Percentiles rank a stretch among this genome's conserved stretches.
These are phyloP conservation scores for Deilephila elpenor DNA, from an alignment of 2,888 invertebrate species.

Conservation along the genomic window DNA sequence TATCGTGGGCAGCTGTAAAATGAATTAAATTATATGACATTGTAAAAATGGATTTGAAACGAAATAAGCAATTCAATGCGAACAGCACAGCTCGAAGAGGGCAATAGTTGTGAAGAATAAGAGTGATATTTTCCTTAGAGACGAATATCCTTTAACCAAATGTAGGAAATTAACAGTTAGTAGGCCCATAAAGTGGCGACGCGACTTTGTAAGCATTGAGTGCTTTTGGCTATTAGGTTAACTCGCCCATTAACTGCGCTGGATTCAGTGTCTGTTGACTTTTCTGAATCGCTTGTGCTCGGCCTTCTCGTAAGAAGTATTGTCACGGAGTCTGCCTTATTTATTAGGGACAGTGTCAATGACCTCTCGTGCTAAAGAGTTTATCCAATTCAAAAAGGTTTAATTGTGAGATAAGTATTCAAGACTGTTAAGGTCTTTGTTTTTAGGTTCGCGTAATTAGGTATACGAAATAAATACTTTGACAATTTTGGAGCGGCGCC, in stretches of 20 bases:
- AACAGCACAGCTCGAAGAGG: constrained; percentile 22
- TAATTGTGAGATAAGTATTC: constrained; percentile 20
- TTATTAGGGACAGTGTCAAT: background rate
- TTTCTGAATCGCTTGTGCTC: constrained; percentile 60
- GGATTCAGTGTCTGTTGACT: constrained; percentile 71
- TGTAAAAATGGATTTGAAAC: background rate
- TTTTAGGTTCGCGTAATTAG: background rate
- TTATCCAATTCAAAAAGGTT: background rate
- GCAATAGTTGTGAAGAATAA: constrained; percentile 27
- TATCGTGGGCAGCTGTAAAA: background rate
- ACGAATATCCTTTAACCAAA: constrained; percentile 74
- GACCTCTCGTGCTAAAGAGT: background rate
- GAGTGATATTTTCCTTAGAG: constrained; percentile 71
- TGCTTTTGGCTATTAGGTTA: constrained; percentile 83
- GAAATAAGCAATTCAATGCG: constrained; percentile 25
- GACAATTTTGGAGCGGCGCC: constrained; percentile 1
- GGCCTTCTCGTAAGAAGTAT: constrained; percentile 42
- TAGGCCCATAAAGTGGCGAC: constrained; percentile 75
- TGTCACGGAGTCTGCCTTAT: background rate
- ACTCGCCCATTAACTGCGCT: constrained; percentile 78
- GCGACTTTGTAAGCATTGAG: constrained; percentile 83
- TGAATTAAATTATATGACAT: background rate
- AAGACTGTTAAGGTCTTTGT: background rate
- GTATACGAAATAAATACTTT: constrained; percentile 7
- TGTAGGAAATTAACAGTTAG: constrained; percentile 82